These are phyloP conservation scores for Drosophila bipectinata DNA, from an alignment of 1,140 invertebrate species.

Conservation along the genomic window DNA sequence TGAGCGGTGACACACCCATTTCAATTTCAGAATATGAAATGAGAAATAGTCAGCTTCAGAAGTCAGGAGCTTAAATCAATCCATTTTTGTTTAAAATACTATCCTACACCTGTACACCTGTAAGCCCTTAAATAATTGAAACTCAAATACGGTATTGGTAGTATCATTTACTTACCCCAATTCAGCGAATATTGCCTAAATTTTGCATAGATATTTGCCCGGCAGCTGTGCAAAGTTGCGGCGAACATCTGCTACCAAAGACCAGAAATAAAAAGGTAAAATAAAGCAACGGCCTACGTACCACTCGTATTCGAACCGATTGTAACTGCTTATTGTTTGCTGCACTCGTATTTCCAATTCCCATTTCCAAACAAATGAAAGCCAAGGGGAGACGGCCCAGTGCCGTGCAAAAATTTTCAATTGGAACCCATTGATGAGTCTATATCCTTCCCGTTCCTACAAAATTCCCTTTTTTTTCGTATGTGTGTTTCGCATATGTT, in stretches of 20 bases:
- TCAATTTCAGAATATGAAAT: conserved; percentile 32
- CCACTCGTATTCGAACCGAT: conserved; percentile 10
- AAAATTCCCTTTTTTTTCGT: conserved; percentile 1
- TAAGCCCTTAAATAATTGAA: conserved; percentile 11
- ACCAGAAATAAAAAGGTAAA: not conserved
- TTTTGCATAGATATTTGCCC: conserved; percentile 51
- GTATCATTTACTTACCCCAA: conserved; percentile 36
- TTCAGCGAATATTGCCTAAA: conserved; percentile 51
- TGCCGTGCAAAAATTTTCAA: conserved; percentile 75
- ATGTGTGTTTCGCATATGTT: conserved; percentile 54
- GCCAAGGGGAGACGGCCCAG: conserved; percentile 16
- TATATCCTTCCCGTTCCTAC: conserved; percentile 49
- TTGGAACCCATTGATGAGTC: conserved; percentile 77
- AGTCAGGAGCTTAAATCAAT: not conserved
- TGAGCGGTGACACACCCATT: conserved; percentile 30
- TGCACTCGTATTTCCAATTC: conserved; percentile 68
- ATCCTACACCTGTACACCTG: conserved; percentile 3
- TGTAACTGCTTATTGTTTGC: conserved; percentile 71
- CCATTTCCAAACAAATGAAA: conserved; percentile 68
- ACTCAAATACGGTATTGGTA: conserved; percentile 2
- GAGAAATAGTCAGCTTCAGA: not conserved
- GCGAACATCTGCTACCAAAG: conserved; percentile 48
- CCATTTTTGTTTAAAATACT: not conserved
- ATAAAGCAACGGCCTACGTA: conserved; percentile 34
- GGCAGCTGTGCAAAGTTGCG: conserved; percentile 57